Evolutionary conservation across 2,888 invertebrate genomes (phyloP).

Genomic region (Drosophila planitibia): DNA sequence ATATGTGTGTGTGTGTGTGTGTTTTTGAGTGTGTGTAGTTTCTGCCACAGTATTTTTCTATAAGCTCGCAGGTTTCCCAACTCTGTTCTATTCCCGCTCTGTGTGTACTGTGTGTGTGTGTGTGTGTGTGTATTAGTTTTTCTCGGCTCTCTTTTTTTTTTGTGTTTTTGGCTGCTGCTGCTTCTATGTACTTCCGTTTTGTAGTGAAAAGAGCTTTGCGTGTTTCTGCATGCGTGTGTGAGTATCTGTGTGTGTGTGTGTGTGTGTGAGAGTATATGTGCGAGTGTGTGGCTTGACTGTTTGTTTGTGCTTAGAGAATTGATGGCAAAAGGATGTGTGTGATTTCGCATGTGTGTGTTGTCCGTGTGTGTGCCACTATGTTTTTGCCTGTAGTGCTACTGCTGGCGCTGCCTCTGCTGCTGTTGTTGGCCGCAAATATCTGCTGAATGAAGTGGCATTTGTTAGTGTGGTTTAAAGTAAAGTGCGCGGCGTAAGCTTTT

Average conservation of each 20-base stretch:
- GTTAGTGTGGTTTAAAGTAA: constrained; percentile 76
- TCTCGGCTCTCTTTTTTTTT: constrained; percentile 36
- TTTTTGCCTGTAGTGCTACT: constrained; percentile 39
- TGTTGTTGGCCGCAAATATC: constrained; percentile 74
- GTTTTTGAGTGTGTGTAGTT: constrained; percentile 51
- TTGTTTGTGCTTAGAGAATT: constrained; percentile 81
- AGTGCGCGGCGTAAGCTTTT: constrained; percentile 77
- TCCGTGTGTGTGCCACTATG: constrained; percentile 35
- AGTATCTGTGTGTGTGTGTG: constrained; percentile 31
- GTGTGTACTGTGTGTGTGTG: neutral
- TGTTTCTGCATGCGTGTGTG: constrained; percentile 66
- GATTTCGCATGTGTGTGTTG: constrained; percentile 55
- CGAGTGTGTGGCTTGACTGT: constrained; percentile 58
- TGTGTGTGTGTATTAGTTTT: constrained; percentile 10
- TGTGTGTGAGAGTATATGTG: constrained; percentile 40
- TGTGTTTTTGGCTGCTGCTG: constrained; percentile 64
- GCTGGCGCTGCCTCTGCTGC: constrained; percentile 22
- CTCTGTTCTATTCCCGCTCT: constrained; percentile 47
- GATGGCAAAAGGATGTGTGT: constrained; percentile 81
- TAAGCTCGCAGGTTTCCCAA: constrained; percentile 67
- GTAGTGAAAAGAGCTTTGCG: constrained; percentile 80
- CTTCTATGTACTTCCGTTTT: constrained; percentile 77
- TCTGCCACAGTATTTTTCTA: constrained; percentile 76
- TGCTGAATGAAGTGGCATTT: constrained; percentile 79
- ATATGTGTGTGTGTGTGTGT: constrained; percentile 12